A percentile compares a stretch with the other conserved stretches of the same genome.
Conservation (phyloP, 2,888 invertebrate genomes). For the Philereme transversata region DNA sequence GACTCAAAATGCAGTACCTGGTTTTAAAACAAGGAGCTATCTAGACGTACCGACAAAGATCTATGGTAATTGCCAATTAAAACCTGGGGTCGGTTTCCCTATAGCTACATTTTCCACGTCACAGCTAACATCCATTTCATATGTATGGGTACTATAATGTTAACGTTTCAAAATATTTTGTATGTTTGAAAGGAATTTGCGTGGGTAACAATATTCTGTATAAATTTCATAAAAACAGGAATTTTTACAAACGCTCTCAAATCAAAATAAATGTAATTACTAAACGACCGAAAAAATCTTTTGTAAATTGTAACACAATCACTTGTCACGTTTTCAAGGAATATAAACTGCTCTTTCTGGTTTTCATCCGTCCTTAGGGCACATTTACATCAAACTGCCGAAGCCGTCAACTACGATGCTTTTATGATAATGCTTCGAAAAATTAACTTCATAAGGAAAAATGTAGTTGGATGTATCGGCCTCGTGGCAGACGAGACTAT, state of each 20-base stretch:
- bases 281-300: background rate
- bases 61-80: conserved; percentile 21
- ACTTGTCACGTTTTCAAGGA: conserved; percentile 8
- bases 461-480: no score
- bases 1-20: no score
- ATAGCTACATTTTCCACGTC: conserved; percentile 11
- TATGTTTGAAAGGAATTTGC: no score
- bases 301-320: conserved; percentile 3
- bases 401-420: no score
- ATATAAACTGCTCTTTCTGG: conserved; percentile 13
- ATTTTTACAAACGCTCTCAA: no score
- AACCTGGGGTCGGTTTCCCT: background rate
- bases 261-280: conserved; percentile 8
- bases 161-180: no score
- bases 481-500: no score
- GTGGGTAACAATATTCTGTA: no score
- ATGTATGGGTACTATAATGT: background rate
- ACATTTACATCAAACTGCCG: background rate
- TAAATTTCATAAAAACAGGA: no score
- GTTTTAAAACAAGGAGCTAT: no score
- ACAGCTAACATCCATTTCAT: conserved; percentile 2
- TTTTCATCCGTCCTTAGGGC: background rate
- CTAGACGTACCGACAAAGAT: background rate
- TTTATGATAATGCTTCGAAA: no score
- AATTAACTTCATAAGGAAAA: no score